Conservation (phyloP, 2,797 vertebrate genomes). For the Oryzias sinensis region DNA sequence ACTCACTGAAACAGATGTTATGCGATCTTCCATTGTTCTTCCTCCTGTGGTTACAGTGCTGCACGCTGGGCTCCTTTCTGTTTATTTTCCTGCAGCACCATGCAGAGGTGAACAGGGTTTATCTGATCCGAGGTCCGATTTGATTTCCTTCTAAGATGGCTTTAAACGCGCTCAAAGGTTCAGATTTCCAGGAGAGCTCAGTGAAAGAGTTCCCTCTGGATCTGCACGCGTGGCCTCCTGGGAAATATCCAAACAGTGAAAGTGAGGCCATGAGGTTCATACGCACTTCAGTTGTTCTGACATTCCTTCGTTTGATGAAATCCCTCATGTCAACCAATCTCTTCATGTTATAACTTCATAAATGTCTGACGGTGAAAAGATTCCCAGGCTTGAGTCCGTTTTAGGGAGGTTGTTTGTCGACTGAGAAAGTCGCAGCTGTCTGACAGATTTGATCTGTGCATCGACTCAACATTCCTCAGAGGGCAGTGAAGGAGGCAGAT, state of each 20-base stretch:
- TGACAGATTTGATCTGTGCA: slow-evolving; percentile 10
- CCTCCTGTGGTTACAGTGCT: background rate
- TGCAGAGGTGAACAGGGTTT: background rate
- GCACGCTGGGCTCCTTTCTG: background rate
- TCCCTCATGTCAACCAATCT: no score
- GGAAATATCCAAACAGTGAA: background rate
- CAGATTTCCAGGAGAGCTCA: background rate
- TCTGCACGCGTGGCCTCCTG: background rate
- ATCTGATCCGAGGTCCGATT: background rate
- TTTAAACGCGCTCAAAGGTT: background rate
- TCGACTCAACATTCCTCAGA: slow-evolving; percentile 42
- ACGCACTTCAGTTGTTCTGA: background rate
- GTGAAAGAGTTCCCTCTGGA: background rate
- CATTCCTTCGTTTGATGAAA: no score
- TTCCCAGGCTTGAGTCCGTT: background rate
- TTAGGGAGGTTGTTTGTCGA: background rate
- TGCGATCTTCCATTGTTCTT: no score
- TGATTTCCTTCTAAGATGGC: background rate
- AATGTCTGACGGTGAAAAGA: no score
- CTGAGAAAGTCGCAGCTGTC: slow-evolving; percentile 17
- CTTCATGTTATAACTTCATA: background rate
- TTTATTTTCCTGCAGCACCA: background rate
- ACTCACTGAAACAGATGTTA: no score
- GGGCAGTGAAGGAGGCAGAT: background rate
- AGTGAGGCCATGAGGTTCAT: no score